Base-by-base conservation (phyloP, 2,888 invertebrate species). In the Drosophila cognata region DNA sequence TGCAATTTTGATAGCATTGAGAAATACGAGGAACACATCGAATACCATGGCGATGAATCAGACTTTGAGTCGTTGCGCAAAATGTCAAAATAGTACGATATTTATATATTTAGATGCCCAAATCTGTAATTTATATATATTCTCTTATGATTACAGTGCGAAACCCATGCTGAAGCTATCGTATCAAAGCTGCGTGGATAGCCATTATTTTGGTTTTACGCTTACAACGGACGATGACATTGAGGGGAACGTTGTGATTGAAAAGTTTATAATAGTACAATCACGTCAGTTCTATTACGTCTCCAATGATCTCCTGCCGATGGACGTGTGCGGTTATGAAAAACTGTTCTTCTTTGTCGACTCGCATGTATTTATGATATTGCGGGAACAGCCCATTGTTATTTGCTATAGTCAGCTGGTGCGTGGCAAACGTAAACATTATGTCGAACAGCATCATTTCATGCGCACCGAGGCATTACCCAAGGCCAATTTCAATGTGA, bases 401-500 rank as follows among this genome's bases (percentile, higher is more conserved):
- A 79, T 92, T 58, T 82, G 91, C 18, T 91, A 74, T 33, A 82
- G 83, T 38, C 56, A 79, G 46, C 64, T 81, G 36, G 64, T 70
- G 29, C 70, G 77, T 36, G 75, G 79, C 5, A 50, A 66, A 18
- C 67, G 77, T 0, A 29, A 55, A 6, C 82, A 86, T 52, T 84
- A 80, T 71, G 75, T 92, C 29, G 92, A 92, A 55, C 91, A 92
- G 62, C 92, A 92, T 82, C 91, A 92, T 75, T 93, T 92, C 66
- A 81, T 92, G 89, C 90, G 84, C 18, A 79, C 81, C 16, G 83
- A 88, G 29, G 83, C 84, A 2, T 81, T 92, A 62, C 92, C 91
- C 0, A 81, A 79, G 71, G 83, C 84, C 21, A 57, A 71, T 29
- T 87, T 91, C 41, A 72, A 84, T 53, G 76, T 89, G 1, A 90